A percentile compares a stretch with the other conserved stretches of the same genome.
phyloP scores from a whole-genome alignment of 2,888 invertebrate genomes.

The Cryptocephalus moraei region DNA sequence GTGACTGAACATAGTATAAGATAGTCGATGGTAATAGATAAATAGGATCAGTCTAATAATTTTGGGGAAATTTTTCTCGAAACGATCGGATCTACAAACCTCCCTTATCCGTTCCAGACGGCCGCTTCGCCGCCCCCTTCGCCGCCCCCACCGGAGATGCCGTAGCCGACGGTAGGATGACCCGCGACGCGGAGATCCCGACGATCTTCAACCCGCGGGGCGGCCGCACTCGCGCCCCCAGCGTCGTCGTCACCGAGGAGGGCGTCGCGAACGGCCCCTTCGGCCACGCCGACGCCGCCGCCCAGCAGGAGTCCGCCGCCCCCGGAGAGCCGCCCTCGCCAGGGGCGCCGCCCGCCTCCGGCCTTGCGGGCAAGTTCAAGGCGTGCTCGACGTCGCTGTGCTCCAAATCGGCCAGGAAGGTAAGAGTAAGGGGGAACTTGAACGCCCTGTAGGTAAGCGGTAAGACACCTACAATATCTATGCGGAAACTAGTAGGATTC shows the following conservation, averaged over 20 bases:
- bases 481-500: too few relatives aligned
- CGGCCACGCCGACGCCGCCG: constrained; percentile 32
- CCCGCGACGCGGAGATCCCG: constrained; percentile 53
- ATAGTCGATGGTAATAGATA: too few relatives aligned
- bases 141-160: constrained; percentile 1
- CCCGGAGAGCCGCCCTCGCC: constrained; percentile 34
- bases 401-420: constrained; percentile 75
- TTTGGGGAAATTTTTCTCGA: too few relatives aligned
- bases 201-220: constrained; percentile 65
- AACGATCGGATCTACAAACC: too few relatives aligned
- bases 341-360: constrained; percentile 32
- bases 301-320: constrained; percentile 25
- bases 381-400: constrained; percentile 67
- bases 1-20: too few relatives aligned
- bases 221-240: constrained; percentile 31
- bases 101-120: too few relatives aligned
- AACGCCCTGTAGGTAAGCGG: too few relatives aligned
- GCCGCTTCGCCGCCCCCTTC: too few relatives aligned
- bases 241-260: constrained; percentile 35
- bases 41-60: too few relatives aligned
- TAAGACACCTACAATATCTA: too few relatives aligned
- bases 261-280: constrained; percentile 33
- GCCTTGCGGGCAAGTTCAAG: constrained; percentile 39
- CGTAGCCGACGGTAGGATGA: constrained; percentile 12
- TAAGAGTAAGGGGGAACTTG: constrained; percentile 26